A percentile compares a stretch with the other conserved stretches of the same genome.
phyloP scores from a whole-genome alignment of 2,797 vertebrate genomes.

The Phalanger gymnotis region DNA sequence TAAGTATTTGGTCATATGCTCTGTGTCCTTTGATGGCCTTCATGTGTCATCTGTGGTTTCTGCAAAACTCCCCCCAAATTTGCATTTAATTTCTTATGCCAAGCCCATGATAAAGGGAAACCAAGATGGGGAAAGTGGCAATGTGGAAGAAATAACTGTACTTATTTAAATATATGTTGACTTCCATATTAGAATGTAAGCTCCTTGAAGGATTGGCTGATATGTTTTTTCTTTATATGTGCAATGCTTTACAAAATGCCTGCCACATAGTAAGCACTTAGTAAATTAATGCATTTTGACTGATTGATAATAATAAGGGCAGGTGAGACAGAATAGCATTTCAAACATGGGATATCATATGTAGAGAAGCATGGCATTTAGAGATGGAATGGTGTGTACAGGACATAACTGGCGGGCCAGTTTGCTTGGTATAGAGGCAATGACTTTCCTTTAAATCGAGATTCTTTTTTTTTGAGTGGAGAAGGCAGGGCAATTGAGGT shows the following conservation, averaged over 20 bases:
- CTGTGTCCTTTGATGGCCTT: neutral
- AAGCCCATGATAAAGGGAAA: neutral
- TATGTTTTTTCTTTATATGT: neutral
- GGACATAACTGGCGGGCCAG: neutral
- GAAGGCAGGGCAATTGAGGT: too few relatives aligned
- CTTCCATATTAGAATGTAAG: neutral
- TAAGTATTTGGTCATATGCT: neutral
- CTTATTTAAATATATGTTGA: neutral
- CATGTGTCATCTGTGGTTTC: neutral
- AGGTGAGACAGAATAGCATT: neutral
- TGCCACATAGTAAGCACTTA: neutral
- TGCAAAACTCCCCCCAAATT: neutral
- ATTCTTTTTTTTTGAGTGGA: too few relatives aligned
- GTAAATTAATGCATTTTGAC: neutral
- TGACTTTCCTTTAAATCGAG: neutral
- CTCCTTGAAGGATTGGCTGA: neutral
- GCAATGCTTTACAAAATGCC: neutral
- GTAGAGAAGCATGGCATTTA: neutral
- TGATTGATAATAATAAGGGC: neutral
- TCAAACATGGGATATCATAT: neutral
- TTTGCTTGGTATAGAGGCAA: neutral
- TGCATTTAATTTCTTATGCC: neutral
- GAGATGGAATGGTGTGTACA: neutral
- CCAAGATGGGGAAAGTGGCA: neutral
- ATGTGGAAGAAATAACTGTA: neutral